Evolutionary conservation across 2,113 vertebrate genomes (phyloP).

Genomic region (Ellobius talpinus): DNA sequence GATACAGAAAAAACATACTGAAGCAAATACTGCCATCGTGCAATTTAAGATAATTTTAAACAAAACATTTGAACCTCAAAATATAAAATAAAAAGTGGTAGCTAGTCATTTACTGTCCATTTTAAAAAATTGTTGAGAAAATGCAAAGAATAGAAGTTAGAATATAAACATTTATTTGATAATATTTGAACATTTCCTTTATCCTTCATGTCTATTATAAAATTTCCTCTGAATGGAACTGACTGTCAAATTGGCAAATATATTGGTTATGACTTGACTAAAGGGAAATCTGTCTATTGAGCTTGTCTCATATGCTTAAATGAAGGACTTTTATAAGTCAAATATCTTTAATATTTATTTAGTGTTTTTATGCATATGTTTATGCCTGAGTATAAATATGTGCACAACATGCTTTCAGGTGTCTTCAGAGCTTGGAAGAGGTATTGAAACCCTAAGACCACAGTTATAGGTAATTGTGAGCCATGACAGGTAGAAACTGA

Average conservation of each 20-base stretch:
- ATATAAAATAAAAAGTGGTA: not conserved
- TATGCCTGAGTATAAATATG: not conserved
- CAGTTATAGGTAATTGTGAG: not conserved
- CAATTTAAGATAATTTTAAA: not conserved
- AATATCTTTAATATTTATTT: not conserved
- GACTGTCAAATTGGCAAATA: not conserved
- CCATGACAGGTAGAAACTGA: not conserved
- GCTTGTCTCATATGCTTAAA: conserved; percentile 9
- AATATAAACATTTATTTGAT: not conserved
- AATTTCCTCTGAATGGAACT: not conserved
- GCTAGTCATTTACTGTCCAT: not conserved
- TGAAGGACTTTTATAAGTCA: not conserved
- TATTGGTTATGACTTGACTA: not conserved
- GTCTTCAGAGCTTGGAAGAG: not conserved
- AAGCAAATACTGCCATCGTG: not conserved
- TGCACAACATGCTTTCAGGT: too few species aligned
- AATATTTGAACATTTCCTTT: not conserved
- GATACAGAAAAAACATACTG: not conserved
- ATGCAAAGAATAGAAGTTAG: not conserved
- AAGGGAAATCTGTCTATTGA: not conserved
- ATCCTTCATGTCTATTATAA: not conserved
- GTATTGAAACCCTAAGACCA: too few species aligned
- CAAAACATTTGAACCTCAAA: not conserved
- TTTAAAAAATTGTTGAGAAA: not conserved
- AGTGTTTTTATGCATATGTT: not conserved